phyloP scores from a whole-genome alignment of 92 coral and sea anemone genomes.

The Paramuricea clavata region DNA sequence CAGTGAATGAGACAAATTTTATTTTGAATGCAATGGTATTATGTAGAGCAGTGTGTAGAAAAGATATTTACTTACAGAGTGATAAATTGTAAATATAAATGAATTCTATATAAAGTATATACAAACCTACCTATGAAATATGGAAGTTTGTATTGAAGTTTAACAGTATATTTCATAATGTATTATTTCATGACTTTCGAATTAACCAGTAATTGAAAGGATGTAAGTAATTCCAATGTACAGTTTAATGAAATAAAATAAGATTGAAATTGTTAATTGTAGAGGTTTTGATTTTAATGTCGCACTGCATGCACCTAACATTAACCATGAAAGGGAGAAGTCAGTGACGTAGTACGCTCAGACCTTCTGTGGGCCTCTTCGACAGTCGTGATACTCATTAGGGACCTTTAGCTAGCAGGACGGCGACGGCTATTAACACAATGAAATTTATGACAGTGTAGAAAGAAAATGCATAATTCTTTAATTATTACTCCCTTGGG shows the following conservation, averaged over 20 bases:
- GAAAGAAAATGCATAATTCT: too few species aligned
- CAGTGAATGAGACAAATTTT: not conserved
- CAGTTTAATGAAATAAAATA: not conserved
- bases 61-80: not conserved
- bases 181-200: not conserved
- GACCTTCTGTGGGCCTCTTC: too few species aligned
- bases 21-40: not conserved
- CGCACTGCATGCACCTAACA: too few species aligned
- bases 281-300: too few species aligned
- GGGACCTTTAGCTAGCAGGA: too few species aligned
- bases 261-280: not conserved
- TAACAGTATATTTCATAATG: not conserved
- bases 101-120: constrained; percentile 23
- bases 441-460: too few species aligned
- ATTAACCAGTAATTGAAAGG: not conserved
- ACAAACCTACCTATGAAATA: constrained; percentile 34
- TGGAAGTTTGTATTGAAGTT: constrained; percentile 17
- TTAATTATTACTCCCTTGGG: too few species aligned
- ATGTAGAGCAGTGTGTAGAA: too few species aligned
- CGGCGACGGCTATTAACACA: too few species aligned
- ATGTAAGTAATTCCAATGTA: not conserved
- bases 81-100: constrained; percentile 36
- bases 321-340: too few species aligned
- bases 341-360: too few species aligned
- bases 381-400: too few species aligned